Percentiles rank a stretch among this genome's conserved stretches.
These are phyloP conservation scores for Cantharis rufa DNA, from an alignment of 2,888 invertebrate species.

Conservation along the genomic window DNA sequence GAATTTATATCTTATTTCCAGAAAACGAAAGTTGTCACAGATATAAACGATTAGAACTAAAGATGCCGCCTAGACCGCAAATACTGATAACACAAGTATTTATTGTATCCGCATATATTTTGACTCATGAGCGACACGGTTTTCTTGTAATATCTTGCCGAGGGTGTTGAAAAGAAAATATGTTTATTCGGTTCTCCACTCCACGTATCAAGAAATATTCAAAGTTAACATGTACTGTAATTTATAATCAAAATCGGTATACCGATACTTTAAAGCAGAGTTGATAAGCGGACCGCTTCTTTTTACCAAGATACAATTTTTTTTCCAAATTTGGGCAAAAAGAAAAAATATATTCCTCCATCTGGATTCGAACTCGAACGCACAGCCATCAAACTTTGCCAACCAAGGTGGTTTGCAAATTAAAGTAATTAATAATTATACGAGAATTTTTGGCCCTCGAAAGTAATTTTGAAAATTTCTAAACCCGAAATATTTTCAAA, in stretches of 20 bases:
- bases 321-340: neutral
- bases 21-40: constrained; percentile 29
- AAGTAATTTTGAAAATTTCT: too few species aligned
- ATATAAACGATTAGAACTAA: constrained; percentile 23
- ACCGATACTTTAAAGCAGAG: neutral
- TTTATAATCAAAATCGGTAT: constrained; percentile 1
- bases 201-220: neutral
- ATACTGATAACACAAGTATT: constrained; percentile 28
- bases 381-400: neutral
- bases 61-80: constrained; percentile 29
- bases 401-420: neutral
- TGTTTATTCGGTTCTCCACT: neutral
- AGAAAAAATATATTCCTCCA: neutral
- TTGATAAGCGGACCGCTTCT: neutral
- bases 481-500: too few species aligned
- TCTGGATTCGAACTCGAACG: neutral
- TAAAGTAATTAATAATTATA: too few species aligned
- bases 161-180: constrained; percentile 6
- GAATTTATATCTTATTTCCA: constrained; percentile 29
- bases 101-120: constrained; percentile 20
- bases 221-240: neutral
- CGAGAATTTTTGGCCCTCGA: too few species aligned
- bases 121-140: constrained; percentile 18
- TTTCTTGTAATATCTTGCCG: constrained; percentile 4
- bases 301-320: neutral